Percentiles rank a stretch among this genome's conserved stretches.
Conservation (phyloP, 1,140 invertebrate species). For the Neocloeon triangulifer region DNA sequence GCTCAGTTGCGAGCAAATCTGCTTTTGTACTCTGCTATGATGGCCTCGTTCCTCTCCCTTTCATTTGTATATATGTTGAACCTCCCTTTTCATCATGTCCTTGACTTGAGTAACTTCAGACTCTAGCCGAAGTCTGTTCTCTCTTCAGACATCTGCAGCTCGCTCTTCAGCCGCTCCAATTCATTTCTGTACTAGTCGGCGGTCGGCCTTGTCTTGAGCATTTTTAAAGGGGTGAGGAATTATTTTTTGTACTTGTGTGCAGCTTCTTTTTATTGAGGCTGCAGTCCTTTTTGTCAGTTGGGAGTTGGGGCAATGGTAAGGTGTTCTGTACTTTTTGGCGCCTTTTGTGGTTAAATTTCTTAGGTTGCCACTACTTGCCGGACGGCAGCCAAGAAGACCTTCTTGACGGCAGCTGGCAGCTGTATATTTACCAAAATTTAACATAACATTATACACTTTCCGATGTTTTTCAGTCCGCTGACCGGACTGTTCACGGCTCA, state of each 20-base stretch:
- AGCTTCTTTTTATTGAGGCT: slow-evolving; percentile 83
- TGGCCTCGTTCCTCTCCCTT: slow-evolving; percentile 39
- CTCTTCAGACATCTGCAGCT: slow-evolving; percentile 56
- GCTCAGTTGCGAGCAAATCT: slow-evolving; percentile 54
- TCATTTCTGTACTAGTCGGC: slow-evolving; percentile 58
- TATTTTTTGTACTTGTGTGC: slow-evolving; percentile 91
- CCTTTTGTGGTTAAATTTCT: too few relatives aligned
- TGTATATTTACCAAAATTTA: too few relatives aligned
- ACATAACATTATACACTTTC: too few relatives aligned
- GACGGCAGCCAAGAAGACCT: too few relatives aligned
- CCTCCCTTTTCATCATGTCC: slow-evolving; percentile 61
- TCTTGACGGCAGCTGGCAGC: too few relatives aligned
- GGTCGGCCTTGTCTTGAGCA: slow-evolving; percentile 58
- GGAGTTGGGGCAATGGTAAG: slow-evolving; percentile 67
- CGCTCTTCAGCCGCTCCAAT: slow-evolving; percentile 45
- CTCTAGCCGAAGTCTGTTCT: slow-evolving; percentile 55
- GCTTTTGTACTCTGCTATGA: slow-evolving; percentile 84
- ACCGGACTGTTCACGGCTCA: too few relatives aligned
- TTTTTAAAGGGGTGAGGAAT: slow-evolving; percentile 62
- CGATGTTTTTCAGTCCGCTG: too few relatives aligned
- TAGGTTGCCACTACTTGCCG: too few relatives aligned
- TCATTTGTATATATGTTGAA: slow-evolving; percentile 51
- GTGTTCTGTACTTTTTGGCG: slow-evolving; percentile 86
- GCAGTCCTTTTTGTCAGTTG: slow-evolving; percentile 77
- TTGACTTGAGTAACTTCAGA: slow-evolving; percentile 60